A percentile compares a stretch with the other conserved stretches of the same genome.
These are phyloP conservation scores for Oreocharis arfaki DNA, from an alignment of 2,113 vertebrate species.

Conservation along the genomic window DNA sequence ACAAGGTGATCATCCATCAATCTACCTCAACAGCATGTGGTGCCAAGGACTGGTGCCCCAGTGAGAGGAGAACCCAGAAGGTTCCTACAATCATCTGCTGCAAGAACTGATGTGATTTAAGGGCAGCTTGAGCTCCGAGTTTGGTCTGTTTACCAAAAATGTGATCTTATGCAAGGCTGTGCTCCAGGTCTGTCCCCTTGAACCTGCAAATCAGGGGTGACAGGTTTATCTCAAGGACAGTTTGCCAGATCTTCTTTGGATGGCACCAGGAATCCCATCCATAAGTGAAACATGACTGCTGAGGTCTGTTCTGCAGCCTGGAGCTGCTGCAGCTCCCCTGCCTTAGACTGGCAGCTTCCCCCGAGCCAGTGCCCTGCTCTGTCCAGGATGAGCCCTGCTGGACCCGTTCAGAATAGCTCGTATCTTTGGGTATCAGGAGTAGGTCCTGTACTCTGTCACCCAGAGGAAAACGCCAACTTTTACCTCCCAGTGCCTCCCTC, in stretches of 20 bases:
- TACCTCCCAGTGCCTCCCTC: background rate
- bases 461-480: slow-evolving; percentile 3
- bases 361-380: background rate
- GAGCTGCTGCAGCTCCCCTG: background rate
- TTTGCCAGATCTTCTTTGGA: background rate
- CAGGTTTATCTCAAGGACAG: background rate
- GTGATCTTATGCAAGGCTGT: background rate
- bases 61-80: background rate
- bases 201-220: background rate
- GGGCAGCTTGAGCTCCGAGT: background rate
- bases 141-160: background rate
- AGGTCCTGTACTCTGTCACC: background rate
- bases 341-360: background rate
- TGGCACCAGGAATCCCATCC: background rate
- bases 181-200: background rate
- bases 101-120: background rate
- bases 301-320: background rate
- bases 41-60: background rate
- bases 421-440: background rate
- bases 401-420: background rate
- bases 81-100: background rate
- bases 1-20: background rate
- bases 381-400: background rate
- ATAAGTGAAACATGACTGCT: background rate
- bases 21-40: background rate